Evolutionary conservation across 2,888 invertebrate genomes (phyloP), one percentile per base, ranked within the genome.

Genomic region (Amphipyra tragopoginis): DNA sequence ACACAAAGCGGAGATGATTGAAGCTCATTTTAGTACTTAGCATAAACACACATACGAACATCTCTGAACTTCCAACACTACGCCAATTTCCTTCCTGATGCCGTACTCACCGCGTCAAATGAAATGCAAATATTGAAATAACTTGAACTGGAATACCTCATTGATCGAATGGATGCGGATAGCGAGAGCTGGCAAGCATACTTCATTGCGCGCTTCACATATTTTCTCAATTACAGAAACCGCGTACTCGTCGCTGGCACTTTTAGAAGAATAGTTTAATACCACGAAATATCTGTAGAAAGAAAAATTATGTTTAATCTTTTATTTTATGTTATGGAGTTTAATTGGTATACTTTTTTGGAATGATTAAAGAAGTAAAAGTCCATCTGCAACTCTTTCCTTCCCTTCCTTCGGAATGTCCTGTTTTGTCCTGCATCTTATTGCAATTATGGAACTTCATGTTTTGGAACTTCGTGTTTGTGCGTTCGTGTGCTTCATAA

Each of bases 171-270:
- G 67, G 33, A 77, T 42, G 34, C 68, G 81, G 53, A 83, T 76
- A 7, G 51, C 36, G 66, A 89, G 65, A 9, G 82, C 85, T 3
- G 87, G 87, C 11, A 88, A 68, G 10, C 82, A 73, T n/a, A 81
- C 73, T 13, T 86, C 81, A 26, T 75, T 81, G n/a, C 88, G 77
- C 1, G 80, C 72, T 54, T 80, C 72, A 58, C 87, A 89, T 56
- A 89, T 85, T 49, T 75, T 82, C 39, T 86, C 82, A 33, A 61
- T 68, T 8, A 80, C 81, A 1, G 87, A 82, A 9, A 69, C 68
- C 2, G 78, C 62, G 50, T 85, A 88, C 55, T 85, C 85, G 38
- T 85, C 82, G 13, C 70, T 66, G 4, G 72, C 67, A 29, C 58
- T 79, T 9, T 74, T 63, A 10, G 86, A 71, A 29, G 76, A 58